A percentile compares a stretch with the other conserved stretches of the same genome.
These are phyloP conservation scores for Eulemur rufifrons DNA, from an alignment of 2,113 vertebrate species.

Conservation along the genomic window DNA sequence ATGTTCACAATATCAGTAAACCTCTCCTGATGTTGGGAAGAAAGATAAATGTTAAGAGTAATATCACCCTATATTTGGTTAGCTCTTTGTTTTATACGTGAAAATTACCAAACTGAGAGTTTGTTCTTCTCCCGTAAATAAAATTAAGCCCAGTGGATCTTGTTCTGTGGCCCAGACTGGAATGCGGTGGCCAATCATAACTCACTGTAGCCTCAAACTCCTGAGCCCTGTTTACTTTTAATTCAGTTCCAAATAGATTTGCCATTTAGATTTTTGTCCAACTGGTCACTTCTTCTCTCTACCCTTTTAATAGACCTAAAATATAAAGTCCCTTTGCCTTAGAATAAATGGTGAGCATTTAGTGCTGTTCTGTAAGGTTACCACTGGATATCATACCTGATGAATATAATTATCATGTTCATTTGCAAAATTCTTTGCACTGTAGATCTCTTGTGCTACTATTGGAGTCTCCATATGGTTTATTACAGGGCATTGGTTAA, in stretches of 20 bases:
- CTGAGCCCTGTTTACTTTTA: constrained; percentile 37
- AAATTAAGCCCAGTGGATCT: not conserved
- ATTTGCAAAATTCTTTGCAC: not conserved
- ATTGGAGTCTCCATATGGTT: not conserved
- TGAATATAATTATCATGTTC: not conserved
- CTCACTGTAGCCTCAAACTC: too few relatives aligned
- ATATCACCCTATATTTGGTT: not conserved
- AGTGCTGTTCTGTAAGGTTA: not conserved
- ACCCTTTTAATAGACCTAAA: not conserved
- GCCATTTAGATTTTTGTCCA: constrained; percentile 10
- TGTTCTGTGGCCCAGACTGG: too few relatives aligned
- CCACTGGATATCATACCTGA: not conserved
- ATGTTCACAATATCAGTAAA: not conserved
- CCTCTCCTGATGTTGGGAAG: not conserved
- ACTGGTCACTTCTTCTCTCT: not conserved
- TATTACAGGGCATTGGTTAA: not conserved
- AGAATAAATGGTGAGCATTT: not conserved
- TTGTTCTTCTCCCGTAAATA: not conserved
- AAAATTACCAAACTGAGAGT: not conserved
- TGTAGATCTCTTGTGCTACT: not conserved
- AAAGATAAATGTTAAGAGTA: not conserved
- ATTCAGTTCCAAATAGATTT: not conserved
- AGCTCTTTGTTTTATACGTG: not conserved
- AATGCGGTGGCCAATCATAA: too few relatives aligned
- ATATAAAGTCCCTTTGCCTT: not conserved